Evolutionary conservation across 1,140 invertebrate species (phyloP).

Genomic region (Drosophila athabasca): DNA sequence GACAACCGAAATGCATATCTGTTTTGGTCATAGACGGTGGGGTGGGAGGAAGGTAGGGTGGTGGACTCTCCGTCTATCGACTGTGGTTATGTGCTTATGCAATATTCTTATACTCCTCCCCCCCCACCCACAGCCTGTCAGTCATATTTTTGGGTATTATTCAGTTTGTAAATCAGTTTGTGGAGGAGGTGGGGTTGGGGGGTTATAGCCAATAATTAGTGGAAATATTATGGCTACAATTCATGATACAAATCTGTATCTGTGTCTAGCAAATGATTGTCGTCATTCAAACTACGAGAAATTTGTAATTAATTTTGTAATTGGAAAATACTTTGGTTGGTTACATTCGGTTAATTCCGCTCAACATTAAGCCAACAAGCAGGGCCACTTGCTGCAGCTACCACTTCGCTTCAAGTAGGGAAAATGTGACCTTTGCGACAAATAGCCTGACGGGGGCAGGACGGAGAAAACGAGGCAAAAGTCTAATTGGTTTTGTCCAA

Average conservation of each 20-base stretch:
- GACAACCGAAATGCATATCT: slow-evolving; percentile 24
- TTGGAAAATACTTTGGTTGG: too few species aligned
- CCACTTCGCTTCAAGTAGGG: slow-evolving; percentile 8
- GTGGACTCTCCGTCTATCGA: slow-evolving; percentile 18
- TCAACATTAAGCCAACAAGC: too few species aligned
- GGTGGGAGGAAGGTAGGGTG: neutral
- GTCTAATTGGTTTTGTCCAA: slow-evolving; percentile 51
- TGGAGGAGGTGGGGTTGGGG: too few species aligned
- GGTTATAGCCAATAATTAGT: too few species aligned
- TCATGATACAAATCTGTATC: too few species aligned
- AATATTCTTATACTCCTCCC: slow-evolving; percentile 5
- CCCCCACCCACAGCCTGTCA: neutral
- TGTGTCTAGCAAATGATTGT: too few species aligned
- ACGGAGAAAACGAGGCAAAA: slow-evolving; percentile 28
- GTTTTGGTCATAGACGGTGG: neutral
- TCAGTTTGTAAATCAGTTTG: neutral
- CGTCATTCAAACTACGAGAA: too few species aligned
- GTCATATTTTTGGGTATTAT: slow-evolving; percentile 7
- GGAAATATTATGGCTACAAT: too few species aligned
- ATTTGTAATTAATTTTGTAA: too few species aligned
- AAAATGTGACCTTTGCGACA: slow-evolving; percentile 45
- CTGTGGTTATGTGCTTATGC: slow-evolving; percentile 25
- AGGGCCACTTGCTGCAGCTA: too few species aligned
- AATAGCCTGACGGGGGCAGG: slow-evolving; percentile 5
- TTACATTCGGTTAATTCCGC: too few species aligned